Conservation (phyloP, 2,888 invertebrate genomes). For the Epicampocera succincta region DNA sequence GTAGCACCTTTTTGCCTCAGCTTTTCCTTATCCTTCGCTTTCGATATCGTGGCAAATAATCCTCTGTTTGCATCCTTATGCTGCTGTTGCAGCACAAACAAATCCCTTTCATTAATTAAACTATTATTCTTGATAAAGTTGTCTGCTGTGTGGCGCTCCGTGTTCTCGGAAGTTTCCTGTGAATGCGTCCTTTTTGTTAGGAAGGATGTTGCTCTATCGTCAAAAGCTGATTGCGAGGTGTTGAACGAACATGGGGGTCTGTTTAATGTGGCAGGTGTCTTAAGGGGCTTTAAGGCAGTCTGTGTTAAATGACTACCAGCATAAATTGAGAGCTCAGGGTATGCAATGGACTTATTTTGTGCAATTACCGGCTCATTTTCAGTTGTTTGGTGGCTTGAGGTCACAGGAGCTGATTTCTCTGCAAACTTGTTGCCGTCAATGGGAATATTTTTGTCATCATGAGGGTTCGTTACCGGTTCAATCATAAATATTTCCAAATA, state of each 20-base stretch:
- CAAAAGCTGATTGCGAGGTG: not conserved
- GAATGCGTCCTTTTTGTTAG: not conserved
- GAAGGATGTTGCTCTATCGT: not conserved
- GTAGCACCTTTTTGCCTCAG: not conserved
- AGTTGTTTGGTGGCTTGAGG: not conserved
- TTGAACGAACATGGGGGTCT: no score
- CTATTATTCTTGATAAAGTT: constrained; percentile 34
- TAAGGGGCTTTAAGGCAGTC: constrained; percentile 4
- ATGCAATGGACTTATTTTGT: not conserved
- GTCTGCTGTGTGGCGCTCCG: not conserved
- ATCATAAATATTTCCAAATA: not conserved
- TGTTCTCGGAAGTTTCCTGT: not conserved
- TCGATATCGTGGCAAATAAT: not conserved
- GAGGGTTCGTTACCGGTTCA: not conserved
- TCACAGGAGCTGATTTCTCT: not conserved
- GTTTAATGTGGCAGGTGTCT: constrained; percentile 2
- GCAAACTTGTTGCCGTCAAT: not conserved
- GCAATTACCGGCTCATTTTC: not conserved
- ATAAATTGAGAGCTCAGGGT: not conserved
- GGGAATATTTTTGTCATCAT: not conserved
- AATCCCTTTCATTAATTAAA: constrained; percentile 45
- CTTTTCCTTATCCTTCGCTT: constrained; percentile 19
- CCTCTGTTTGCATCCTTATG: not conserved
- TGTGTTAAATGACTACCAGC: not conserved
- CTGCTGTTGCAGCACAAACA: not conserved